A percentile compares a stretch with the other conserved stretches of the same genome.
phyloP scores from a whole-genome alignment of 2,888 invertebrate genomes.

The Perizoma affinitatum region DNA sequence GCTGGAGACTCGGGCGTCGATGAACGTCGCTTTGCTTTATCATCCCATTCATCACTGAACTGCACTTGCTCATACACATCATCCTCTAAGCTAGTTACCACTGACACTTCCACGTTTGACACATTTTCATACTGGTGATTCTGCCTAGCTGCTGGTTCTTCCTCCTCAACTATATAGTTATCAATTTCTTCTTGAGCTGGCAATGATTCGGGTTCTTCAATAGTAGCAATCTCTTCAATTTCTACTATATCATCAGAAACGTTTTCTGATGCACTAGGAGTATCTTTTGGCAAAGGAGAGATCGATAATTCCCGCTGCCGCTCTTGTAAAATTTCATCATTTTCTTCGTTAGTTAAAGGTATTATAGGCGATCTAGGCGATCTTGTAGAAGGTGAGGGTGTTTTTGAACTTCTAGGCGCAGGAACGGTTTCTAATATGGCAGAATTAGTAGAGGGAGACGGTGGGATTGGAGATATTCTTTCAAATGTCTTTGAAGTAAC shows the following conservation, averaged over 20 bases:
- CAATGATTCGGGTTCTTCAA: conserved; percentile 53
- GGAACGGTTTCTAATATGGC: conserved; percentile 48
- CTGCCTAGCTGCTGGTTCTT: conserved; percentile 28
- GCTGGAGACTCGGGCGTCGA: conserved; percentile 71
- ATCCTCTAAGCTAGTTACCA: conserved; percentile 27
- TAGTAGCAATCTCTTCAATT: conserved; percentile 38
- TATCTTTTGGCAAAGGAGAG: conserved; percentile 53
- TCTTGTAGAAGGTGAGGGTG: conserved; percentile 65
- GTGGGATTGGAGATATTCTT: conserved; percentile 52
- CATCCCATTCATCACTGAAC: conserved; percentile 68
- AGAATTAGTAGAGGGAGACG: conserved; percentile 45
- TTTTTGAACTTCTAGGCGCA: conserved; percentile 59
- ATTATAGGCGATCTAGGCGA: conserved; percentile 59
- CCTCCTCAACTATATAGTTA: conserved; percentile 42
- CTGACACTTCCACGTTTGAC: conserved; percentile 44
- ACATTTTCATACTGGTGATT: conserved; percentile 53
- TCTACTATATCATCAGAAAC: conserved; percentile 43
- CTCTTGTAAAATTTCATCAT: conserved; percentile 40
- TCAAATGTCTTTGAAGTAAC: conserved; percentile 52
- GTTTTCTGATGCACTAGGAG: conserved; percentile 42
- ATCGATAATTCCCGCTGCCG: conserved; percentile 45
- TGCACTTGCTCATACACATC: conserved; percentile 61
- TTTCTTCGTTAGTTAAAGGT: conserved; percentile 51
- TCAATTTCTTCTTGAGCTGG: conserved; percentile 51
- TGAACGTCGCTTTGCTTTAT: conserved; percentile 68